Evolutionary conservation across 1,140 invertebrate species (phyloP).

Genomic region (Zophobas morio): DNA sequence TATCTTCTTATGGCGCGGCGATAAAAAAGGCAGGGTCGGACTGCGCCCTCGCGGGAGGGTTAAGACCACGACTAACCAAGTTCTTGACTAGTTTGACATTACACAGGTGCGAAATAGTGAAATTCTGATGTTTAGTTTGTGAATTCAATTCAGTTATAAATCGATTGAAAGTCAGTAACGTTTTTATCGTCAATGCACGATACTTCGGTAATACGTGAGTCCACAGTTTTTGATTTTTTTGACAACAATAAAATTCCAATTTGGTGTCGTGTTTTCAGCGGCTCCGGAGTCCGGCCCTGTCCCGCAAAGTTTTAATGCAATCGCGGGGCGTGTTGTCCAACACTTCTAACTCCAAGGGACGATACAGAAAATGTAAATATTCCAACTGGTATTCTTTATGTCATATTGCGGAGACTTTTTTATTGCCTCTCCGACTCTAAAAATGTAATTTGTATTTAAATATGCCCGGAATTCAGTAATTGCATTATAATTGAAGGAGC

Average conservation of each 20-base stretch:
- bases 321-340: constrained; percentile 40
- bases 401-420: constrained; percentile 50
- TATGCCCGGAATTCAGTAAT: constrained; percentile 53
- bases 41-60: background rate
- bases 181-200: too few species aligned
- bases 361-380: constrained; percentile 49
- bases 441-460: constrained; percentile 57
- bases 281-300: constrained; percentile 15
- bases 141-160: too few species aligned
- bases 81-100: too few species aligned
- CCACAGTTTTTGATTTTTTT: too few species aligned
- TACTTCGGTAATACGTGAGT: too few species aligned
- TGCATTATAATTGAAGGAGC: constrained; percentile 56
- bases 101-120: too few species aligned
- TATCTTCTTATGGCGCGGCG: constrained; percentile 44
- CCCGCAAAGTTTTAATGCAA: constrained; percentile 11
- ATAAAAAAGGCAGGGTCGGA: constrained; percentile 40
- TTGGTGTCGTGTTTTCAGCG: too few species aligned
- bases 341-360: constrained; percentile 44
- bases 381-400: constrained; percentile 48
- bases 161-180: too few species aligned
- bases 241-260: too few species aligned
- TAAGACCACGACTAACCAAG: too few species aligned
- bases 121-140: too few species aligned
- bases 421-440: constrained; percentile 45